Percentiles rank a stretch among this genome's conserved stretches.
These are phyloP conservation scores for Galendromus occidentalis DNA, from an alignment of 1,140 invertebrate species.

Conservation along the genomic window DNA sequence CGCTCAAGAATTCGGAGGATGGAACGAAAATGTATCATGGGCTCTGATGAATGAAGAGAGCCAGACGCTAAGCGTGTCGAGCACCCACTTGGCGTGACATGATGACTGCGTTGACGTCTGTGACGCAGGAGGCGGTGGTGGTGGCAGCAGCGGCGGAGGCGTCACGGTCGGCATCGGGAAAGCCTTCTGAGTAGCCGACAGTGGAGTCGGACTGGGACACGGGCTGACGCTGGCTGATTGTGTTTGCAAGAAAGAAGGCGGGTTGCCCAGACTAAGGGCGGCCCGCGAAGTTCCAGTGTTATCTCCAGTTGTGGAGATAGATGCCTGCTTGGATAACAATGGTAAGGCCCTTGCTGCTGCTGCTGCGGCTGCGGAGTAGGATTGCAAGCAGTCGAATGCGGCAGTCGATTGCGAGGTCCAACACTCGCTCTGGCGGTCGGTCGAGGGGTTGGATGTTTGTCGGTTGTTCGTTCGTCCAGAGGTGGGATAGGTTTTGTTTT, in stretches of 20 bases:
- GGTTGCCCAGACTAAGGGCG: too few relatives aligned
- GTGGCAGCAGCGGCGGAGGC: not conserved
- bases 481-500: not conserved
- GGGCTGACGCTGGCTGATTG: not conserved
- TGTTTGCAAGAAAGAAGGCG: not conserved
- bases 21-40: too few relatives aligned
- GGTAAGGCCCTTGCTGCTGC: too few relatives aligned
- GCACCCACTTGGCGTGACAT: too few relatives aligned
- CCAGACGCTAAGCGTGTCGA: too few relatives aligned
- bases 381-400: not conserved
- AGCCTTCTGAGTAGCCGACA: too few relatives aligned
- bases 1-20: too few relatives aligned
- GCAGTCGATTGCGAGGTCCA: conserved; percentile 6
- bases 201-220: not conserved
- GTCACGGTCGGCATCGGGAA: not conserved
- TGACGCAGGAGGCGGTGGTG: not conserved
- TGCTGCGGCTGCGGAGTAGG: too few relatives aligned
- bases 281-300: too few relatives aligned
- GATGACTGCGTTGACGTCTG: too few relatives aligned
- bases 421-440: conserved; percentile 6
- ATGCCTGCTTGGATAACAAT: not conserved
- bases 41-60: too few relatives aligned
- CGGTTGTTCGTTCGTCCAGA: not conserved
- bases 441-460: not conserved
- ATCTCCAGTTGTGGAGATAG: not conserved